Percentiles rank a stretch among this genome's conserved stretches.
These are phyloP conservation scores for Semicossyphus pulcher DNA, from an alignment of 2,113 vertebrate species.

Conservation along the genomic window DNA sequence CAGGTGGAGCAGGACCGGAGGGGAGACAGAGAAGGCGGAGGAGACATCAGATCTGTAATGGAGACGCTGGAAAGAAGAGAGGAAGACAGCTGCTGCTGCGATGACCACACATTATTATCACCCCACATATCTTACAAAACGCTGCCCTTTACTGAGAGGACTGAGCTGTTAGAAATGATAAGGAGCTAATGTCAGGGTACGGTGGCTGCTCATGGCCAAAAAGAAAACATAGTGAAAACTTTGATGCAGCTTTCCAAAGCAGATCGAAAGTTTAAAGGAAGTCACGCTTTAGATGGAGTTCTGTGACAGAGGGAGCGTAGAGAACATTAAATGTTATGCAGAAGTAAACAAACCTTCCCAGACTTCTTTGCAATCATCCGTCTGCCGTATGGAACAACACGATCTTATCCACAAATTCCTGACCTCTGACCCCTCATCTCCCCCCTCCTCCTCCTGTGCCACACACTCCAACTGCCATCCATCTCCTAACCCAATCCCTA, in stretches of 20 bases:
- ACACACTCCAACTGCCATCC: conserved; percentile 60
- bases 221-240: not conserved
- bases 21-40: conserved; percentile 31
- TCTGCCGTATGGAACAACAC: conserved; percentile 32
- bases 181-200: conserved; percentile 20
- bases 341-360: conserved; percentile 7
- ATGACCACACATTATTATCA: conserved; percentile 64
- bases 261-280: no score
- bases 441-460: conserved; percentile 15
- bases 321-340: conserved; percentile 31
- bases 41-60: conserved; percentile 66
- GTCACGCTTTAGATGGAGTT: not conserved
- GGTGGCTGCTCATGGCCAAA: conserved; percentile 3
- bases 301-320: not conserved
- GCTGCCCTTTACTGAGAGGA: conserved; percentile 21
- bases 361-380: conserved; percentile 26
- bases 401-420: conserved; percentile 47
- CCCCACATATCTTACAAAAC: conserved; percentile 48
- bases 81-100: conserved; percentile 72
- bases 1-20: conserved; percentile 26
- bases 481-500: conserved; percentile 48
- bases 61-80: conserved; percentile 59
- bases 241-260: not conserved
- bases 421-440: conserved; percentile 53
- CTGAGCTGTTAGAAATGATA: conserved; percentile 30